These are phyloP conservation scores for Ferdinandea cuprea DNA, from an alignment of 2,888 invertebrate species.

Conservation along the genomic window DNA sequence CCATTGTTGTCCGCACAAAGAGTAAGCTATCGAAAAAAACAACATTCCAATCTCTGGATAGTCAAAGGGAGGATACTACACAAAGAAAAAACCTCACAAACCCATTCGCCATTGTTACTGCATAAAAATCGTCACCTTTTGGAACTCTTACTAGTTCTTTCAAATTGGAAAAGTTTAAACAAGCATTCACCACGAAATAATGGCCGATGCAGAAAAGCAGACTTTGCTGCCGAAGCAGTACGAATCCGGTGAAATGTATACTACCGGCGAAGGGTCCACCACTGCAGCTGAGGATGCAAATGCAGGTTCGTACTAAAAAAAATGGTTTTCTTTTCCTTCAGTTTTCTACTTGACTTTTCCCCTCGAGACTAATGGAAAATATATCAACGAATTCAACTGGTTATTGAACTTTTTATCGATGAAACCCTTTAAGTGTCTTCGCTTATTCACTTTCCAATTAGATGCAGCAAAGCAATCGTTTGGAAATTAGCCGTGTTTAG, in stretches of 20 bases:
- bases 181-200: slow-evolving; percentile 61
- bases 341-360: neutral
- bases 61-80: slow-evolving; percentile 69
- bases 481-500: slow-evolving; percentile 7
- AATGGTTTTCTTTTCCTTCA: slow-evolving; percentile 1
- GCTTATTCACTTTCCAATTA: slow-evolving; percentile 23
- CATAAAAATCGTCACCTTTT: slow-evolving; percentile 49
- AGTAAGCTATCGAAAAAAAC: slow-evolving; percentile 41
- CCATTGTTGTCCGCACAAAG: slow-evolving; percentile 39
- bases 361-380: neutral
- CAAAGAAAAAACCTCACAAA: slow-evolving; percentile 44
- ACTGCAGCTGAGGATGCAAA: slow-evolving; percentile 57
- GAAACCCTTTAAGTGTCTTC: slow-evolving; percentile 66
- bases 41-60: slow-evolving; percentile 68
- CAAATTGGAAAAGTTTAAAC: slow-evolving; percentile 26
- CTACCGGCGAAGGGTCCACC: slow-evolving; percentile 68
- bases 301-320: slow-evolving; percentile 65
- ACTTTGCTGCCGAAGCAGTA: slow-evolving; percentile 79
- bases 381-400: slow-evolving; percentile 52
- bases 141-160: slow-evolving; percentile 7
- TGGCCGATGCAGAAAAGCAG: slow-evolving; percentile 82
- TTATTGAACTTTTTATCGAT: slow-evolving; percentile 69
- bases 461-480: neutral
- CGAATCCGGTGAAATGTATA: slow-evolving; percentile 78
- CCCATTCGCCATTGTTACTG: slow-evolving; percentile 71